Conservation (phyloP, 2,113 vertebrate genomes). For the Eonycteris spelaea region DNA sequence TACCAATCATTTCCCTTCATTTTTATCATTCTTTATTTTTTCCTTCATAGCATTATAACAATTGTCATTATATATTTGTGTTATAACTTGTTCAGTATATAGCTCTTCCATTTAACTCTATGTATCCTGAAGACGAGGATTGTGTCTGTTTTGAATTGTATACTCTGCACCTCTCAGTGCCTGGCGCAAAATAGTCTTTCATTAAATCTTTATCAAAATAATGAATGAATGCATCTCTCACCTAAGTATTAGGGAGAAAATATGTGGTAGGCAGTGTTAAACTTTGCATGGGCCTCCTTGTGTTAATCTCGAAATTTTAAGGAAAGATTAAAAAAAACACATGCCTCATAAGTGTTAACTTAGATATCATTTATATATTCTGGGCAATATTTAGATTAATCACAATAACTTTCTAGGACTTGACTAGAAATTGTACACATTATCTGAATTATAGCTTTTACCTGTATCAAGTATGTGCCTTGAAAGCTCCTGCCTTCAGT, state of each 20-base stretch:
- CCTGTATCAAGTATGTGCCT: not conserved
- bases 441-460: constrained; percentile 50
- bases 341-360: not conserved
- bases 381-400: constrained; percentile 36
- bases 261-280: not conserved
- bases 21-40: constrained; percentile 7
- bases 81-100: not conserved
- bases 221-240: not conserved
- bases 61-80: not conserved
- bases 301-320: not conserved
- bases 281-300: not conserved
- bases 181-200: not conserved
- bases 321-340: not conserved
- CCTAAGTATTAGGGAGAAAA: not conserved
- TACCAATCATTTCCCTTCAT: not conserved
- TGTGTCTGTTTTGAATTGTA: not conserved
- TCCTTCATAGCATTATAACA: not conserved
- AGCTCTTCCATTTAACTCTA: not conserved
- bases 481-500: not conserved
- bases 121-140: not conserved
- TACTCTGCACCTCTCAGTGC: not conserved
- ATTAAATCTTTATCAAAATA: not conserved
- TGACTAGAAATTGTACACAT: not conserved
- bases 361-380: not conserved
- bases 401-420: not conserved